Evolutionary conservation across 2,113 vertebrate genomes (phyloP).

Genomic region (Corythornis madagascariensis): DNA sequence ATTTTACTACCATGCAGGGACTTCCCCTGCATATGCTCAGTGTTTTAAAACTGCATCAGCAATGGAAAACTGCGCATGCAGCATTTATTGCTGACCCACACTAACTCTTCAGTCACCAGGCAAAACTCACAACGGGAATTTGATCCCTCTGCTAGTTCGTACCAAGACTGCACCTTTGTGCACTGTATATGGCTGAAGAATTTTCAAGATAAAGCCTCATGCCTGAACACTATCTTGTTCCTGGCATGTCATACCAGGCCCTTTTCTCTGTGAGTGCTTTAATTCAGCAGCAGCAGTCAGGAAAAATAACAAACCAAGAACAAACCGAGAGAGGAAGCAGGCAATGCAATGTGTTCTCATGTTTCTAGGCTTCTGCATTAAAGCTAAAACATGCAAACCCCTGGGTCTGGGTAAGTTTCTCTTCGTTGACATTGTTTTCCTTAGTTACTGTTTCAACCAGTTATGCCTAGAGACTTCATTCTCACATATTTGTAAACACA

Average conservation of each 20-base stretch:
- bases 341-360: neutral
- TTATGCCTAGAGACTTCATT: constrained; percentile 2
- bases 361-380: neutral
- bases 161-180: neutral
- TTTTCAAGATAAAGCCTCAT: constrained; percentile 48
- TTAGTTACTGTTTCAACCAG: constrained; percentile 29
- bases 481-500: neutral
- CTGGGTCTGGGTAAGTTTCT: constrained; percentile 30
- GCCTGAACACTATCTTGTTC: constrained; percentile 40
- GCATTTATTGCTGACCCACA: neutral
- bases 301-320: constrained; percentile 18
- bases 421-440: constrained; percentile 47
- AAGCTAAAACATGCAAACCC: neutral
- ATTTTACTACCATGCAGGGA: neutral
- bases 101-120: neutral
- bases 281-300: constrained; percentile 15
- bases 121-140: neutral
- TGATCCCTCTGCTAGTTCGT: neutral
- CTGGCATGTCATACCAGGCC: constrained; percentile 35
- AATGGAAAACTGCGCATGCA: neutral
- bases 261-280: constrained; percentile 31
- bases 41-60: constrained; percentile 22
- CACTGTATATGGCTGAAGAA: neutral
- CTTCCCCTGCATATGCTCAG: constrained; percentile 34
- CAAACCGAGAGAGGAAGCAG: neutral